Evolutionary conservation across 2,113 vertebrate genomes (phyloP), one percentile per base, ranked within the genome.

Genomic region (Pachycephala philippinensis): DNA sequence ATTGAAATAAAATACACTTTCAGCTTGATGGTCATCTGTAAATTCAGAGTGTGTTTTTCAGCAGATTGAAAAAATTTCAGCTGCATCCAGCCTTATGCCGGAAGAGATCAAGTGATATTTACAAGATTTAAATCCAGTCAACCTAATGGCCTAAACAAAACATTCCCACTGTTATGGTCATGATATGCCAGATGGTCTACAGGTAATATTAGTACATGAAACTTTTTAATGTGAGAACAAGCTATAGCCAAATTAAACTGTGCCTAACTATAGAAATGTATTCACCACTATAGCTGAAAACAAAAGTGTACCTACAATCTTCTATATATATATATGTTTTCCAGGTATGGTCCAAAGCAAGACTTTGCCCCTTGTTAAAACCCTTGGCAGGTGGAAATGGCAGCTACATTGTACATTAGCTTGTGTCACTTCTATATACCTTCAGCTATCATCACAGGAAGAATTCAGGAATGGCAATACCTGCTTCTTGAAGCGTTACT

Each of bases 291-390:
- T 4, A 42, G 40, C 11, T 40, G 28, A 76, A 68, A 82, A 33
- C 12, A 66, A 42, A 69, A 78, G 7, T 28, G 15, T 40, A 40
- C 9, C 31, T 24, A 47, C 75, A 85, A 59, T 16, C n/a, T 75
- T 56, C 33, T 19, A 56, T 15, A 56, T 15, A 57, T n/a, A 9
- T 42, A 3, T 69, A 1, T 42, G 11, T 71, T 88, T 79, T 71
- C 66, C 33, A 76, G 22, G 4, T 22, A 6, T 12, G 4, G 19
- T 35, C 56, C 52, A 35, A 61, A 22, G 20, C 20, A 65, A 54
- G 39, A 28, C 3, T 14, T 23, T 54, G 21, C 4, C 15, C 3
- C n/a, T 72, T 0, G 0, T 8, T 45, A 71, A 86, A 92, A 35
- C 3, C 21, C 6, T 47, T 78, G 45, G 47, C 39, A 71, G 42